Evolutionary conservation across 2,797 vertebrate species (phyloP).

Genomic region (Hirundo rustica): DNA sequence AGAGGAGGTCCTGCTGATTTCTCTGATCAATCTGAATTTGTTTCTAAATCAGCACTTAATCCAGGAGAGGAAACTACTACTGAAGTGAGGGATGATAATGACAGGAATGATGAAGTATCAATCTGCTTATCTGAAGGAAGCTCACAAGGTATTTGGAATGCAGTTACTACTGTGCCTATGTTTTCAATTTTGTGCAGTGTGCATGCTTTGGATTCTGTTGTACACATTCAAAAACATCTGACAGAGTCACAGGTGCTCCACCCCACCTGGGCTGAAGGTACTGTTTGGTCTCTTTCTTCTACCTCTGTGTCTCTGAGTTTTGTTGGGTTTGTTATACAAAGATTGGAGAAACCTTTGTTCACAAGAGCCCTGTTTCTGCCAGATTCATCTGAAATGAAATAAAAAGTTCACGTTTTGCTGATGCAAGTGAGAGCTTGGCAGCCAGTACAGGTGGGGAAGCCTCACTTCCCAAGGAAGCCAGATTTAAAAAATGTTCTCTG

Average conservation of each 20-base stretch:
- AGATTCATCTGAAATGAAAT: neutral
- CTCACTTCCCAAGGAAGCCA: neutral
- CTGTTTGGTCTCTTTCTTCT: neutral
- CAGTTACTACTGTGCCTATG: conserved; percentile 22
- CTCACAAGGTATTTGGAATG: conserved; percentile 78
- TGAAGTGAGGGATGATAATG: conserved; percentile 86
- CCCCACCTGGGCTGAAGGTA: neutral
- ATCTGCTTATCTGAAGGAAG: conserved; percentile 92
- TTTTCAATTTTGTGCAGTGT: conserved; percentile 48
- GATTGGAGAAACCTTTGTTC: neutral
- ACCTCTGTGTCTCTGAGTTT: neutral
- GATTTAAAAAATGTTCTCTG: neutral
- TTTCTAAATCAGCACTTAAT: conserved; percentile 81
- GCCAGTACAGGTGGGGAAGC: neutral
- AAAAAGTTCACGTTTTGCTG: neutral
- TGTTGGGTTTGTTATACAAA: neutral
- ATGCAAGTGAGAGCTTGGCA: neutral
- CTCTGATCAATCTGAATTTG: conserved; percentile 79
- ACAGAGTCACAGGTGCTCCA: neutral
- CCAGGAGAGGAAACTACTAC: conserved; percentile 82
- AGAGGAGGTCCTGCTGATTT: conserved; percentile 94
- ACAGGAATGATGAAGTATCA: conserved; percentile 87
- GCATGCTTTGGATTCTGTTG: conserved; percentile 58
- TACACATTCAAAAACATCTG: neutral
- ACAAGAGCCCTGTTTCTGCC: neutral